phyloP scores from a whole-genome alignment of 1,140 invertebrate genomes.

The Bombus superbus region DNA sequence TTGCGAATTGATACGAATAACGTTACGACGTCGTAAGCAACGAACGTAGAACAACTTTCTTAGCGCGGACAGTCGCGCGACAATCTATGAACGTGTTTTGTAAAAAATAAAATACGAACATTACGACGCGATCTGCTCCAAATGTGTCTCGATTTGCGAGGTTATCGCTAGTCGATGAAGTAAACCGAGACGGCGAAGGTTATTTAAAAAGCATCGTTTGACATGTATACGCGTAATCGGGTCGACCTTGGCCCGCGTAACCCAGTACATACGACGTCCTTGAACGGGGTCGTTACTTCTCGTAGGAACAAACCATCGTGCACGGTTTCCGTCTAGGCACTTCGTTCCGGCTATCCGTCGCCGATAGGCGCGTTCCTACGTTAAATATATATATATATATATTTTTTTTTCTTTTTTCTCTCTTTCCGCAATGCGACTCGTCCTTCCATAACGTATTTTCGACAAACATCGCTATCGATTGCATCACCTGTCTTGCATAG shows the following conservation, averaged over 20 bases:
- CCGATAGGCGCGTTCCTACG: background rate
- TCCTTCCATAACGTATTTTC: background rate
- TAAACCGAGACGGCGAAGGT: conserved; percentile 4
- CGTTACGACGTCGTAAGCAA: background rate
- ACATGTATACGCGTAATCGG: conserved; percentile 53
- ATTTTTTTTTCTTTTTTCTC: background rate
- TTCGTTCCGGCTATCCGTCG: background rate
- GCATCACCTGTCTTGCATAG: background rate
- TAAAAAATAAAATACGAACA: background rate
- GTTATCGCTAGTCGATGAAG: conserved; percentile 27
- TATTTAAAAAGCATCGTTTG: conserved; percentile 48
- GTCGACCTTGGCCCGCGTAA: conserved; percentile 63
- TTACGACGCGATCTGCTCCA: background rate
- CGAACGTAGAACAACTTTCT: background rate
- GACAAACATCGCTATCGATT: conserved; percentile 5
- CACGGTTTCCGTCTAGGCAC: background rate
- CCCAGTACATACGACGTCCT: conserved; percentile 53
- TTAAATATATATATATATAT: background rate
- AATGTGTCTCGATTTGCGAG: conserved; percentile 33
- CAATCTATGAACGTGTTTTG: background rate
- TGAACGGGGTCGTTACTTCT: conserved; percentile 56
- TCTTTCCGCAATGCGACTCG: conserved; percentile 17
- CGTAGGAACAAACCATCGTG: conserved; percentile 5
- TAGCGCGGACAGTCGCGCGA: background rate
- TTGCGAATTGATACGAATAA: conserved; percentile 9